Percentiles rank a stretch among this genome's conserved stretches.
Conservation (phyloP, 2,888 invertebrate species). For the Polydrusus tereticollis region DNA sequence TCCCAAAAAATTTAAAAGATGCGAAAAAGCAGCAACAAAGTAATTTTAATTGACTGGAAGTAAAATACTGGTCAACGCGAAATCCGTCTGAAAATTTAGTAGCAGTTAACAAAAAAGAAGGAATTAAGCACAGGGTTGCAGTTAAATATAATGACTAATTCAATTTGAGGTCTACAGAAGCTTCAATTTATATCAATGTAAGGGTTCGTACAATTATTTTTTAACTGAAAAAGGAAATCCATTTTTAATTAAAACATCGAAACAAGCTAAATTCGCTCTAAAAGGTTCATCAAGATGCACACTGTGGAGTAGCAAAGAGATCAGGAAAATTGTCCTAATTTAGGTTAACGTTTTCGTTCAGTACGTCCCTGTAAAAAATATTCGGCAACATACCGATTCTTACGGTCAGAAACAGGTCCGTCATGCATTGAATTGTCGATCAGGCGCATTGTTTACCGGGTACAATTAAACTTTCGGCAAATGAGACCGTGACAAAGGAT, state of each 20-base stretch:
- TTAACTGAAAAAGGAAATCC: too few relatives aligned
- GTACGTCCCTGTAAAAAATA: constrained; percentile 13
- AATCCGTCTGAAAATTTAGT: constrained; percentile 58
- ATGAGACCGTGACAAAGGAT: constrained; percentile 59
- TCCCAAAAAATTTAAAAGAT: constrained; percentile 23
- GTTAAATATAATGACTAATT: background rate
- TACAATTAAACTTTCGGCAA: constrained; percentile 64
- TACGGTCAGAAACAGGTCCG: constrained; percentile 59
- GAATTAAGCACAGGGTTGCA: constrained; percentile 34
- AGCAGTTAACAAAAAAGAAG: constrained; percentile 58
- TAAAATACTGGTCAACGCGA: constrained; percentile 58
- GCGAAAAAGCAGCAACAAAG: constrained; percentile 41
- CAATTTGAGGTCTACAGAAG: too few relatives aligned
- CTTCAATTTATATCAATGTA: too few relatives aligned
- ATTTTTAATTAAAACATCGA: too few relatives aligned
- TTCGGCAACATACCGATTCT: constrained; percentile 59
- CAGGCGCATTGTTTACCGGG: constrained; percentile 62
- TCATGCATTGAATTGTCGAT: constrained; percentile 64
- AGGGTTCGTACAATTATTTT: too few relatives aligned
- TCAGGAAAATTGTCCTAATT: background rate
- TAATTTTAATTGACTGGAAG: constrained; percentile 58
- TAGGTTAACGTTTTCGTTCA: background rate
- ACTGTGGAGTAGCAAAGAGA: too few relatives aligned
- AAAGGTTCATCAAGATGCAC: too few relatives aligned
- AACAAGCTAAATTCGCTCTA: too few relatives aligned